phyloP scores from a whole-genome alignment of 2,113 vertebrate species.

The Zootoca vivipara region DNA sequence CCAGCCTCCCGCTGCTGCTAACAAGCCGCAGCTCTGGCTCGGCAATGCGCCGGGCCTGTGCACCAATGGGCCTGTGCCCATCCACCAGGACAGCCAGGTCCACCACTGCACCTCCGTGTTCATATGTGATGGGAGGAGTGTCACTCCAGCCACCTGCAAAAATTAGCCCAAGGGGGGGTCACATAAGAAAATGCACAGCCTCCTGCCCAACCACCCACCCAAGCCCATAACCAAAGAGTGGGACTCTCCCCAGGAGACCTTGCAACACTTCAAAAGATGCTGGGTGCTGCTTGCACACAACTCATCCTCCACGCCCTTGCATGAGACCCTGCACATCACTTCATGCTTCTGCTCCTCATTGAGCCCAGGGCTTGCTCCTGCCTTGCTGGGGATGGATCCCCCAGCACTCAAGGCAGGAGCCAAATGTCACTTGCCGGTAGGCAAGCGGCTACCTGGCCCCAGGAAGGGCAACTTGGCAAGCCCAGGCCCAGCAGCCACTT shows the following conservation, averaged over 20 bases:
- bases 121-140: slow-evolving; percentile 93
- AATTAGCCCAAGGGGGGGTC: too few species aligned
- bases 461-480: neutral
- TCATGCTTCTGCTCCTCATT: neutral
- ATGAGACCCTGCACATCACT: too few species aligned
- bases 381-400: neutral
- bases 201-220: neutral
- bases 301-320: neutral
- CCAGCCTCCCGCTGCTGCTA: slow-evolving; percentile 64
- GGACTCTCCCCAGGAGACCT: too few species aligned
- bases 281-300: too few species aligned
- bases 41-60: slow-evolving; percentile 79
- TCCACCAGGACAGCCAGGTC: slow-evolving; percentile 88
- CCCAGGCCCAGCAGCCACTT: slow-evolving; percentile 1
- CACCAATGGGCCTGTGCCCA: slow-evolving; percentile 84
- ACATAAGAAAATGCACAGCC: too few species aligned
- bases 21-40: slow-evolving; percentile 81
- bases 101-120: slow-evolving; percentile 90
- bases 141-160: slow-evolving; percentile 93
- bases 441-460: neutral
- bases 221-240: too few species aligned
- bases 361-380: neutral
- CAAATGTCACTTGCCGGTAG: neutral
- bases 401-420: neutral
- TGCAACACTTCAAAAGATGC: neutral